Evolutionary conservation across 1,140 invertebrate species (phyloP).

Genomic region (Drosophila kikkawai): DNA sequence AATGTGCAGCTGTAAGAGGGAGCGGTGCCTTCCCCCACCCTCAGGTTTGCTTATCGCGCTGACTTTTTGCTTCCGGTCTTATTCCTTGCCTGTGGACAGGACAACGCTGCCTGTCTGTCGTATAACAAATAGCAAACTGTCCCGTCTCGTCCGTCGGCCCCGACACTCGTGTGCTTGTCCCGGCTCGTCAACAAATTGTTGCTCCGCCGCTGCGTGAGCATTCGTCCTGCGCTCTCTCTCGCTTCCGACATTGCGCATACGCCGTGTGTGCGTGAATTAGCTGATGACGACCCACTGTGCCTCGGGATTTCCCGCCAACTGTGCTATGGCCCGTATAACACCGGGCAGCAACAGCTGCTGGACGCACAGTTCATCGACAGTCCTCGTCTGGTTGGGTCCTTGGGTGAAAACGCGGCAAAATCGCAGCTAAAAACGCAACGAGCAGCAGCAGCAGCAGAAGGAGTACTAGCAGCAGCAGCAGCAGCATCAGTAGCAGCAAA

Average conservation of each 20-base stretch:
- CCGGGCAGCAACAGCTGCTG: constrained; percentile 65
- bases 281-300: constrained; percentile 59
- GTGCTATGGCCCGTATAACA: constrained; percentile 69
- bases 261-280: constrained; percentile 61
- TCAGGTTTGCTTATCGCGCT: constrained; percentile 68
- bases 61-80: constrained; percentile 78
- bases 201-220: constrained; percentile 67
- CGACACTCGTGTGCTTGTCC: constrained; percentile 27
- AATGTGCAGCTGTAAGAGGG: constrained; percentile 43
- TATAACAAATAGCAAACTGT: constrained; percentile 54
- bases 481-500: constrained; percentile 22
- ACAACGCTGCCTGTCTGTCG: constrained; percentile 42
- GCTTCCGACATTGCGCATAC: constrained; percentile 68
- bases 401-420: constrained; percentile 52
- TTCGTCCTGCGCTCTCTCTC: constrained; percentile 17
- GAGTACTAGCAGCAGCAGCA: constrained; percentile 30
- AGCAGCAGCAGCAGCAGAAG: constrained; percentile 26
- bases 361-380: constrained; percentile 77
- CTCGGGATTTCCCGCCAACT: constrained; percentile 23
- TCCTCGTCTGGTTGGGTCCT: constrained; percentile 70
- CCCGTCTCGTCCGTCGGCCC: constrained; percentile 1
- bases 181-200: constrained; percentile 78
- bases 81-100: constrained; percentile 55
- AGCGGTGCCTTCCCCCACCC: not conserved
- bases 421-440: constrained; percentile 31